A percentile compares a stretch with the other conserved stretches of the same genome.
Conservation (phyloP, 1,140 invertebrate species). For the Lepidurus apus region DNA sequence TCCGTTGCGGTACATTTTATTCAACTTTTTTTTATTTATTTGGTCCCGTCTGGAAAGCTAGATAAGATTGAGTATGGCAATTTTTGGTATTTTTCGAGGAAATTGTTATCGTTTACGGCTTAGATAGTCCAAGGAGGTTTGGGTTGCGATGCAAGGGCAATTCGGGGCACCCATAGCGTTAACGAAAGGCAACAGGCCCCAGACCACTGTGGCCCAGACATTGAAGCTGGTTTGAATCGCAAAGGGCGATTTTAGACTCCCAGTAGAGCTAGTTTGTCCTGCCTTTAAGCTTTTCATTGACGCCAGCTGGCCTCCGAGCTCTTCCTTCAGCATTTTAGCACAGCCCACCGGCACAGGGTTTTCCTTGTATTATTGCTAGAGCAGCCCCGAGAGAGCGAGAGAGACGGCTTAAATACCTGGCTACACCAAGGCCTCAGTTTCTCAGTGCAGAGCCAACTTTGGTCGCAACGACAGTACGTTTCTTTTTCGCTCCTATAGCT, state of each 20-base stretch:
- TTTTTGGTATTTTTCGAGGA: background rate
- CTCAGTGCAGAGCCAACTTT: conserved; percentile 12
- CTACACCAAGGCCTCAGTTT: background rate
- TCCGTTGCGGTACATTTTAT: too few relatives aligned
- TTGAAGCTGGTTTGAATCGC: background rate
- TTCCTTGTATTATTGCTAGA: background rate
- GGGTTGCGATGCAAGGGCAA: background rate
- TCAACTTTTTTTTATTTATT: too few relatives aligned
- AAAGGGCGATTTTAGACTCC: background rate
- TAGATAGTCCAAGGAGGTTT: background rate
- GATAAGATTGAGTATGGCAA: too few relatives aligned
- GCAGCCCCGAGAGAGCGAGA: too few relatives aligned
- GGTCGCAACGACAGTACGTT: background rate
- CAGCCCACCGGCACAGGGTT: background rate
- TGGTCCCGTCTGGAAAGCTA: too few relatives aligned
- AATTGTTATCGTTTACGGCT: background rate
- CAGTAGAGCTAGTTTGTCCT: conserved; percentile 7
- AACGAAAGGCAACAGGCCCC: background rate
- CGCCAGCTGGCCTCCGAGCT: conserved; percentile 12
- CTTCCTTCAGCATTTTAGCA: conserved; percentile 7
- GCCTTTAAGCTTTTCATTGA: background rate
- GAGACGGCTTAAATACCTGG: background rate
- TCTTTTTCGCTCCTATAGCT: background rate
- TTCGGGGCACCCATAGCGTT: background rate
- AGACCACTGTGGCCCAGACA: background rate